phyloP scores from a whole-genome alignment of 2,113 vertebrate species.

The Paralichthys olivaceus region DNA sequence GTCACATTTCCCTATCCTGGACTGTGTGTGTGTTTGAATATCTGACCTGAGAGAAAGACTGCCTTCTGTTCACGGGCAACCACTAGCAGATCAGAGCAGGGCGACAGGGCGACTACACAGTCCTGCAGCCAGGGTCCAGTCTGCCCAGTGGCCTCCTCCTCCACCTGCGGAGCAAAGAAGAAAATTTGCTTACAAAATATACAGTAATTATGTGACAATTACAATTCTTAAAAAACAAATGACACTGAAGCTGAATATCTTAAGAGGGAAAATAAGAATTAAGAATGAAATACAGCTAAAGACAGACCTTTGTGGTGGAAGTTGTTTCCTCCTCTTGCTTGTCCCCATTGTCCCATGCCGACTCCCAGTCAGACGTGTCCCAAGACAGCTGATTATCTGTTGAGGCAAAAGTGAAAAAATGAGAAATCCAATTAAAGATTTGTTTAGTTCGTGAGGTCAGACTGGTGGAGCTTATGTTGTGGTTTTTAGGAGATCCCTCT shows the following conservation, averaged over 20 bases:
- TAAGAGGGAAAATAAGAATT: neutral
- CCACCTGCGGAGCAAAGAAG: conserved; percentile 49
- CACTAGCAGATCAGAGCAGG: conserved; percentile 94
- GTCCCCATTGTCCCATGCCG: conserved; percentile 74
- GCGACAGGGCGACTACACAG: conserved; percentile 93
- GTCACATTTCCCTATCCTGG: no score
- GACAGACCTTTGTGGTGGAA: conserved; percentile 55
- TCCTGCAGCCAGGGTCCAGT: conserved; percentile 91
- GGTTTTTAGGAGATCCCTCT: no score
- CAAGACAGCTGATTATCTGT: conserved; percentile 80
- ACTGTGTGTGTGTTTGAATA: neutral
- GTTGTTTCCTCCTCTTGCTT: conserved; percentile 62
- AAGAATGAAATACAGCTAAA: neutral
- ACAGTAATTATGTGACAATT: neutral
- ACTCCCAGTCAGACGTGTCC: conserved; percentile 83
- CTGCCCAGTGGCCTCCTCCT: conserved; percentile 75
- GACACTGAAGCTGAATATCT: neutral
- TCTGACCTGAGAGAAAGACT: conserved; percentile 91
- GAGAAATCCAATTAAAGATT: no score
- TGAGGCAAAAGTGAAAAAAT: neutral
- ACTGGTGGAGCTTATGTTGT: neutral
- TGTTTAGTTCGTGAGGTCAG: neutral
- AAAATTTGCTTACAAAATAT: no score
- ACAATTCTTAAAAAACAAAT: neutral
- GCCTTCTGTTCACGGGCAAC: conserved; percentile 93